Evolutionary conservation across 2,113 vertebrate genomes (phyloP).

Genomic region (Tympanuchus pallidicinctus): DNA sequence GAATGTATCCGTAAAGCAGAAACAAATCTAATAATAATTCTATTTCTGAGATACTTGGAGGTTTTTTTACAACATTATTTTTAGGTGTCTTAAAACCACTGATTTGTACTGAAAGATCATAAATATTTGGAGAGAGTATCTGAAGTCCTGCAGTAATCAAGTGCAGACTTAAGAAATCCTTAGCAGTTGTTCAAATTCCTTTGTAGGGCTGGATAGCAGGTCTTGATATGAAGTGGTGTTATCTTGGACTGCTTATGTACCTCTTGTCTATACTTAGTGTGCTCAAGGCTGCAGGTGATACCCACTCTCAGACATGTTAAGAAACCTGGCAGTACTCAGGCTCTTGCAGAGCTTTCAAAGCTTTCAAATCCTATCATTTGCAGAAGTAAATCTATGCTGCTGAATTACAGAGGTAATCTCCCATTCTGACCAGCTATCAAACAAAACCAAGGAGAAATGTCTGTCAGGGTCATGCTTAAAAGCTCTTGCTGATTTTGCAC

Average conservation of each 20-base stretch:
- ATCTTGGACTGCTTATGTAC: slow-evolving; percentile 59
- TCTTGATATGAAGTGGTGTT: slow-evolving; percentile 65
- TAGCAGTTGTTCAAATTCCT: slow-evolving; percentile 57
- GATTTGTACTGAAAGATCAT: slow-evolving; percentile 24
- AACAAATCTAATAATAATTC: slow-evolving; percentile 43
- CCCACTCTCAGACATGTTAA: slow-evolving; percentile 42
- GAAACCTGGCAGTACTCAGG: neutral
- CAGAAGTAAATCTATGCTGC: neutral
- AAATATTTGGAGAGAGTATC: slow-evolving; percentile 52
- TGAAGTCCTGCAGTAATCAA: slow-evolving; percentile 43
- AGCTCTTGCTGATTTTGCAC: neutral
- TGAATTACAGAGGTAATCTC: slow-evolving; percentile 2
- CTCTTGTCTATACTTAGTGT: slow-evolving; percentile 47
- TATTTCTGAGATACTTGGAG: neutral
- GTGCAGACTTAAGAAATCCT: slow-evolving; percentile 46
- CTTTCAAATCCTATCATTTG: neutral
- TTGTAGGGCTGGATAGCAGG: slow-evolving; percentile 38
- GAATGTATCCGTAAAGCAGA: slow-evolving; percentile 18
- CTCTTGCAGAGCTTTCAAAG: slow-evolving; percentile 1
- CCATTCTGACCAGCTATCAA: neutral
- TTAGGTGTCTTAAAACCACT: slow-evolving; percentile 12
- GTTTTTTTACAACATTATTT: slow-evolving; percentile 11
- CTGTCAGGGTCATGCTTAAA: neutral
- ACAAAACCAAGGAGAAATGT: neutral
- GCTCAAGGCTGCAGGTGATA: slow-evolving; percentile 53